Conservation (phyloP, 2,113 vertebrate species). For the Ondatra zibethicus region DNA sequence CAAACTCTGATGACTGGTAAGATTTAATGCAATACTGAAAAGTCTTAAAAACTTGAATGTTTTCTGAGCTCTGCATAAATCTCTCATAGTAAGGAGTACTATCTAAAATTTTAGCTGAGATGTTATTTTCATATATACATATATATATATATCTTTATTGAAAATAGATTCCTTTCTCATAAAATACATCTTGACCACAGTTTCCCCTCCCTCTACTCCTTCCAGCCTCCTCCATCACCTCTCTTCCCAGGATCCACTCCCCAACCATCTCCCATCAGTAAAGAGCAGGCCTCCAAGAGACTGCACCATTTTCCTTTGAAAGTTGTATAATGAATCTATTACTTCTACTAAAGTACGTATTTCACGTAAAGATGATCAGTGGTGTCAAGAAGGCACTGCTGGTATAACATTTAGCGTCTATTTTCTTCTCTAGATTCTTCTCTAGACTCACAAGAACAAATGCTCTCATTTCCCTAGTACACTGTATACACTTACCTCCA, state of each 20-base stretch:
- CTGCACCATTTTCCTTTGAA: neutral
- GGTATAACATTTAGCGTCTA: too few relatives aligned
- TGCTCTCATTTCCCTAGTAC: neutral
- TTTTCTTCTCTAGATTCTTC: neutral
- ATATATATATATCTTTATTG: too few relatives aligned
- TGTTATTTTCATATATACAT: neutral
- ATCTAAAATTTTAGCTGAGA: neutral
- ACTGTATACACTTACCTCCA: neutral
- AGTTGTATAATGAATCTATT: neutral
- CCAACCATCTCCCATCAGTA: neutral
- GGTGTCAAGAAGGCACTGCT: neutral
- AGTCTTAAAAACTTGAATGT: neutral
- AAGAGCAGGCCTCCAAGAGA: neutral
- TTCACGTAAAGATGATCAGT: too few relatives aligned
- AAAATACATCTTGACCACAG: neutral
- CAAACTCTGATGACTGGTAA: neutral
- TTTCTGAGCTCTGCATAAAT: neutral
- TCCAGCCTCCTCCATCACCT: neutral
- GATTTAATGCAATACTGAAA: neutral
- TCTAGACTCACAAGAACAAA: neutral
- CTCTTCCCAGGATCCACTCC: neutral
- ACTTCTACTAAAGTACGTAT: neutral
- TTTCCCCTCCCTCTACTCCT: neutral
- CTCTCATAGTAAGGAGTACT: neutral
- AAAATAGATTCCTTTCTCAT: neutral